Conservation (phyloP, 2,113 vertebrate genomes). For the Galbula dea region DNA sequence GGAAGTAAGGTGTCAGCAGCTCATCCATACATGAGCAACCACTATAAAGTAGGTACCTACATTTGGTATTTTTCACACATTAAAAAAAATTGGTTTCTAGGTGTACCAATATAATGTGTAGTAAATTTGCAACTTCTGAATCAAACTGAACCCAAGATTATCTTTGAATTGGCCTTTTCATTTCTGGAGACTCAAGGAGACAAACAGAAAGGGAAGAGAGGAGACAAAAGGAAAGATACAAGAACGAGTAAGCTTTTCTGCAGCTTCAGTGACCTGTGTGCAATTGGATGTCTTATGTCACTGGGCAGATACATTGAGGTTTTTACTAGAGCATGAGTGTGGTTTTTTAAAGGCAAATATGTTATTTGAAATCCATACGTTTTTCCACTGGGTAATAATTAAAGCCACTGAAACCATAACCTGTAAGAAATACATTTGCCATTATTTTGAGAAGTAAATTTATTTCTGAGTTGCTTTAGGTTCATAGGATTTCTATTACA, state of each 20-base stretch:
- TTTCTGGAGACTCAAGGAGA: not conserved
- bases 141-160: not conserved
- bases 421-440: not conserved
- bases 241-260: not conserved
- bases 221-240: not conserved
- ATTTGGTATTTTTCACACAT: not conserved
- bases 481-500: not conserved
- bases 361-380: not conserved
- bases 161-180: not conserved
- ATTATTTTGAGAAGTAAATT: not conserved
- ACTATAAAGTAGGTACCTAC: not conserved
- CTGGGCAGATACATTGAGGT: not conserved
- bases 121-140: not conserved
- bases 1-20: not conserved
- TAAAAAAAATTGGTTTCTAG: not conserved
- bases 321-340: not conserved
- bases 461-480: not conserved
- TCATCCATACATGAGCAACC: not conserved
- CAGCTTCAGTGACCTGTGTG: not conserved
- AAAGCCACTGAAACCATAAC: not conserved
- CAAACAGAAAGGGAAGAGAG: not conserved
- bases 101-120: not conserved
- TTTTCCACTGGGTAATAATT: not conserved
- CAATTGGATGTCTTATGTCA: not conserved
- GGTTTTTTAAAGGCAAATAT: not conserved